A percentile compares a stretch with the other conserved stretches of the same genome.
Conservation (phyloP, 1,140 invertebrate species). For the Drosophila tristis region DNA sequence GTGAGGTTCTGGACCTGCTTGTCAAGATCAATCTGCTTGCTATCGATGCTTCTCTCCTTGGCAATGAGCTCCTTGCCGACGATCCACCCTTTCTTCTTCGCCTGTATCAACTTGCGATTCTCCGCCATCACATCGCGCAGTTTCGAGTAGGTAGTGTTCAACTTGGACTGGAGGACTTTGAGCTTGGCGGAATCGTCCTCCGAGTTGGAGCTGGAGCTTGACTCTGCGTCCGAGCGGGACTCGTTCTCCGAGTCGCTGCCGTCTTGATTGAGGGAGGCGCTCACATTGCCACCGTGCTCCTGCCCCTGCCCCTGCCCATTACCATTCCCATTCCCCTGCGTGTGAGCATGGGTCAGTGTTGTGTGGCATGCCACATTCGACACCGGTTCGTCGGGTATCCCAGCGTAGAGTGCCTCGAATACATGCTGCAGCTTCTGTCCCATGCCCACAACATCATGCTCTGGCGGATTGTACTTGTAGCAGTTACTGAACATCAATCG, state of each 20-base stretch:
- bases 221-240: too few species aligned
- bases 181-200: constrained; percentile 85
- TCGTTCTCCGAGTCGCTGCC: constrained; percentile 75
- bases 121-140: too few species aligned
- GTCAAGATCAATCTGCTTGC: constrained; percentile 95
- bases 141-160: too few species aligned
- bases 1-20: constrained; percentile 96
- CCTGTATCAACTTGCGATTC: constrained; percentile 53
- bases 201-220: too few species aligned
- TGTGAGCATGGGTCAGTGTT: constrained; percentile 37
- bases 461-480: constrained; percentile 98
- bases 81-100: constrained; percentile 90
- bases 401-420: constrained; percentile 97
- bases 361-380: constrained; percentile 82
- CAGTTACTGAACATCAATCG: constrained; percentile 99
- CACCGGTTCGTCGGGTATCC: constrained; percentile 95
- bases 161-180: too few species aligned
- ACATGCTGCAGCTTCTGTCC: constrained; percentile 98
- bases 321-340: constrained; percentile 44
- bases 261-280: constrained; percentile 73
- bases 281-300: constrained; percentile 55
- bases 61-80: constrained; percentile 93
- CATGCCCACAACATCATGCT: constrained; percentile 99
- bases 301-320: constrained; percentile 43
- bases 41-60: constrained; percentile 94